Evolutionary conservation across 2,113 vertebrate genomes (phyloP).

Genomic region (Upupa epops): DNA sequence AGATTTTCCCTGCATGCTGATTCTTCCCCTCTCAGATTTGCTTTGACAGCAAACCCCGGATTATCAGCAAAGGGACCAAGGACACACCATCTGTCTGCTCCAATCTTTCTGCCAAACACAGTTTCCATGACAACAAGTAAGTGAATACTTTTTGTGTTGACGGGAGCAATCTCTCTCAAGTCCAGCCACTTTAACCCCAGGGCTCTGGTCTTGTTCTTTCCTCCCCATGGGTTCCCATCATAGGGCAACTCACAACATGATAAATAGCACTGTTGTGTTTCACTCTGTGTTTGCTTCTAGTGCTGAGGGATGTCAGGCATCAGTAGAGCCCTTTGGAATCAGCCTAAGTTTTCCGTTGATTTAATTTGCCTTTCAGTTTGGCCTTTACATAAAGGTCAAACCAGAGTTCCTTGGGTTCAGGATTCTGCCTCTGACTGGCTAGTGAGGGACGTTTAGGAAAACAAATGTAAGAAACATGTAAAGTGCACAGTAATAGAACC

Average conservation of each 20-base stretch:
- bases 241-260: neutral
- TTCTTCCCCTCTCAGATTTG: slow-evolving; percentile 81
- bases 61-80: slow-evolving; percentile 90
- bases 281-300: neutral
- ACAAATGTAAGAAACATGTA: neutral
- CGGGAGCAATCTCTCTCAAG: neutral
- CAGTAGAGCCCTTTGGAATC: slow-evolving; percentile 1
- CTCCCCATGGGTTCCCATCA: neutral
- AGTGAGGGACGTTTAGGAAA: neutral
- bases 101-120: slow-evolving; percentile 83
- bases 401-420: neutral
- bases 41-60: slow-evolving; percentile 90
- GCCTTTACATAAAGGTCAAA: slow-evolving; percentile 29
- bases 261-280: neutral
- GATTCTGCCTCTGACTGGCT: neutral
- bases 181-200: neutral
- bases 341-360: neutral
- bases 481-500: neutral
- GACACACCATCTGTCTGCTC: slow-evolving; percentile 85
- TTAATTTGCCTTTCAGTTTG: slow-evolving; percentile 33
- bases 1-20: slow-evolving; percentile 42
- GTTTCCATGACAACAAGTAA: slow-evolving; percentile 92
- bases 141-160: slow-evolving; percentile 26
- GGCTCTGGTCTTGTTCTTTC: neutral
- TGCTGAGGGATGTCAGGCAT: neutral